These are phyloP conservation scores for Sanderia malayensis DNA, from an alignment of 30 jellyfish, hydroid and myxozoan species.

Conservation along the genomic window DNA sequence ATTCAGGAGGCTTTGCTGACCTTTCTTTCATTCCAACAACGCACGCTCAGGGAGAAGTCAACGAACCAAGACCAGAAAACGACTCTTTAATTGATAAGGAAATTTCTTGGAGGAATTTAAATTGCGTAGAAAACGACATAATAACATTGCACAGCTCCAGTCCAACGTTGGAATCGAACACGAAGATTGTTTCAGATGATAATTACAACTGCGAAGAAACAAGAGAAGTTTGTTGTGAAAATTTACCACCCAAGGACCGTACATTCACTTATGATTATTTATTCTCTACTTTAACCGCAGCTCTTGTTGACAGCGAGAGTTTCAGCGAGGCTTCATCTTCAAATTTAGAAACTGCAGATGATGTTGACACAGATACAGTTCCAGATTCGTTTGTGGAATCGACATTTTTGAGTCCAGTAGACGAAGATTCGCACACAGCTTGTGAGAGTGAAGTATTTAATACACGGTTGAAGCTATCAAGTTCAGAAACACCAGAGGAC, in stretches of 20 bases:
- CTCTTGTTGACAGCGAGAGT: constrained; percentile 44
- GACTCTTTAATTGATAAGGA: background rate
- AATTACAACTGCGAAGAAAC: constrained; percentile 11
- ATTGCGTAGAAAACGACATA: background rate
- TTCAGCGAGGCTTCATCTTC: constrained; percentile 33
- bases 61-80: background rate
- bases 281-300: constrained; percentile 28
- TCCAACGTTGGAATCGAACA: background rate
- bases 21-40: background rate
- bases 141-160: background rate
- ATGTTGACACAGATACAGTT: background rate
- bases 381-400: background rate
- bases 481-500: background rate
- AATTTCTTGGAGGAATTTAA: background rate
- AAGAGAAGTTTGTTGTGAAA: too few relatives aligned
- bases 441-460: background rate
- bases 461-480: background rate
- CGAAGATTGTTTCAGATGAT: background rate
- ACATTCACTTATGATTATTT: constrained; percentile 5
- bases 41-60: too few relatives aligned
- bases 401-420: background rate
- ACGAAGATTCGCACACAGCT: background rate
- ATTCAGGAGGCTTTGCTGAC: background rate
- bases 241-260: background rate
- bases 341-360: constrained; percentile 32